Evolutionary conservation across 1,140 invertebrate species (phyloP), one percentile per base, ranked within the genome.

Genomic region (Ceratosolen fusciceps): DNA sequence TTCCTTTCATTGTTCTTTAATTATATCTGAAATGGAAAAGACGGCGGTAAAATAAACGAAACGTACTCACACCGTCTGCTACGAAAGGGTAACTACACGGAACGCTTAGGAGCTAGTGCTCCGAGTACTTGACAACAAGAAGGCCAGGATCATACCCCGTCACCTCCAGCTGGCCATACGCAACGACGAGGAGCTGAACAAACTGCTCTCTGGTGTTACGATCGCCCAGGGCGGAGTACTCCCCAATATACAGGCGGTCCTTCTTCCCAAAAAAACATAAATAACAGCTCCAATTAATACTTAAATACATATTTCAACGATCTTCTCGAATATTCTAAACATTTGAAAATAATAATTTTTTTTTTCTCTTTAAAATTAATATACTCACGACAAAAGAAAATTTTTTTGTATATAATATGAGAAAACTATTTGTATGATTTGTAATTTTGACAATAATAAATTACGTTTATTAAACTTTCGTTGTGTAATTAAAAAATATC

Each of bases 121-220:
- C 19, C 58, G n/a, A 12, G 58, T 24, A 12, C 9, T 12, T 5
- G 58, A 60, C 19, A 24, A 60, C 26, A 26, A 84, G n/a, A 85
- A 82, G 19, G 80, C 79, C 0, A 80, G 82, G 4, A 85, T 85
- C n/a, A 85, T 84, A 3, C 83, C 83, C 1, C 74, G 84, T 16
- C 82, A 85, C 7, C 93, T 89, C 3, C 93, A 96, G 79, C 87
- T 97, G 70, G 96, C 96, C 10, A 95, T 97, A 26, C 91, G 94
- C 56, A 96, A 96, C 88, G 96, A 97, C 89, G 80, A 83, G 29
- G 82, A 83, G 54, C 60, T 83, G 39, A 94, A 94, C 85, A 93
- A 93, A 85, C 86, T 95, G 14, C 85, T 95, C 14, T 90, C 91
- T 43, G 92, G 93, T 80, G 93, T 95, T 0, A 94, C 93, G n/a